Percentiles rank a stretch among this genome's conserved stretches.
Conservation (phyloP, 2,888 invertebrate genomes). For the Platerodrilus igneus region DNA sequence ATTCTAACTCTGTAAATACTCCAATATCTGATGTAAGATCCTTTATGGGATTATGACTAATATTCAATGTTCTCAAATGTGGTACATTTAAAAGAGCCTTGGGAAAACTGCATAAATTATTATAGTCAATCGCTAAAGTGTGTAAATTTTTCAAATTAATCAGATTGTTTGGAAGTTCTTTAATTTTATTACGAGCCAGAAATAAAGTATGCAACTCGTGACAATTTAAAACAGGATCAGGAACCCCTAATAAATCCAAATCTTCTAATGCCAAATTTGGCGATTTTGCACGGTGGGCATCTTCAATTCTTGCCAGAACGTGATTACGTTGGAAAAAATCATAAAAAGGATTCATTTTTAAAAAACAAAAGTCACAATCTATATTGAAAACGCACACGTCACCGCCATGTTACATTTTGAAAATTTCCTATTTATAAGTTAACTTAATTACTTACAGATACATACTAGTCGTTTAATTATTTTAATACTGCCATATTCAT, state of each 20-base stretch:
- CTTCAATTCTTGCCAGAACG: constrained; percentile 63
- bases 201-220: constrained; percentile 57
- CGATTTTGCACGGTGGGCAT: constrained; percentile 56
- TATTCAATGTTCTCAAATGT: constrained; percentile 58
- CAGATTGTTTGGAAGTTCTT: constrained; percentile 51
- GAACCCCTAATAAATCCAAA: constrained; percentile 60
- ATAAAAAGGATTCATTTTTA: constrained; percentile 60
- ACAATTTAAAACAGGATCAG: constrained; percentile 55
- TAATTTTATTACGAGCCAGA: constrained; percentile 61
- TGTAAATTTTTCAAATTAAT: constrained; percentile 55
- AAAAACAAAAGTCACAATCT: too few species aligned
- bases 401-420: too few species aligned
- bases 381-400: too few species aligned
- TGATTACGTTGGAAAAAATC: constrained; percentile 66
- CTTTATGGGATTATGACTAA: constrained; percentile 62
- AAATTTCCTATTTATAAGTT: too few species aligned
- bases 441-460: too few species aligned
- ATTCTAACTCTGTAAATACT: constrained; percentile 56
- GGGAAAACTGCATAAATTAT: constrained; percentile 58
- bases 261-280: constrained; percentile 59
- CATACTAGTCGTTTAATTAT: too few species aligned
- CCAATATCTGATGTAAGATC: constrained; percentile 58
- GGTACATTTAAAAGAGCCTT: constrained; percentile 56
- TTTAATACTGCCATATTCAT: too few species aligned
- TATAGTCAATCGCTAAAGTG: constrained; percentile 62